These are phyloP conservation scores for Canis aureus DNA, from an alignment of 2,113 vertebrate species.

Conservation along the genomic window DNA sequence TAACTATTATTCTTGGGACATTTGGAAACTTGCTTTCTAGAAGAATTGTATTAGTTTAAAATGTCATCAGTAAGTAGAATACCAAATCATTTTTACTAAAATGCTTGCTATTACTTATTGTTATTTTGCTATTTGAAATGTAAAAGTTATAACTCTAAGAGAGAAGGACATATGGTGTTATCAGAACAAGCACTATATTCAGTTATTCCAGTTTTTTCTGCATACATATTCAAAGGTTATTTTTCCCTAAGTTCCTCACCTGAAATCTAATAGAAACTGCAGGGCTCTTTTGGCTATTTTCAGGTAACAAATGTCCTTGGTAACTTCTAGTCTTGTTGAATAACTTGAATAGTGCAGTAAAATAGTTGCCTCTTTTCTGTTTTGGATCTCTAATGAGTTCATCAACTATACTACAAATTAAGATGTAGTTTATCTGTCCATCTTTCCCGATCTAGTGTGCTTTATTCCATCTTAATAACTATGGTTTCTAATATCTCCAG, in stretches of 20 bases:
- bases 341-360: not conserved
- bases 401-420: not conserved
- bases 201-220: not conserved
- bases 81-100: not conserved
- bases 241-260: not conserved
- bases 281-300: not conserved
- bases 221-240: not conserved
- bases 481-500: not conserved
- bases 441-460: not conserved
- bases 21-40: slow-evolving; percentile 7
- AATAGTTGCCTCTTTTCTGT: not conserved
- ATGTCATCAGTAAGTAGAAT: not conserved
- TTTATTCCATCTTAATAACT: not conserved
- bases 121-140: not conserved
- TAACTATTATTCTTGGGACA: not conserved
- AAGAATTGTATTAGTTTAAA: not conserved
- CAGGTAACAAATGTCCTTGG: not conserved
- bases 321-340: not conserved
- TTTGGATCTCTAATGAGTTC: not conserved
- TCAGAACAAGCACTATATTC: not conserved
- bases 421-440: not conserved
- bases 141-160: not conserved
- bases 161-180: not conserved
- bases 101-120: not conserved
- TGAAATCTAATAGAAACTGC: not conserved